Base-by-base conservation (phyloP, 2,113 vertebrate genomes). In the Lophura nycthemera region DNA sequence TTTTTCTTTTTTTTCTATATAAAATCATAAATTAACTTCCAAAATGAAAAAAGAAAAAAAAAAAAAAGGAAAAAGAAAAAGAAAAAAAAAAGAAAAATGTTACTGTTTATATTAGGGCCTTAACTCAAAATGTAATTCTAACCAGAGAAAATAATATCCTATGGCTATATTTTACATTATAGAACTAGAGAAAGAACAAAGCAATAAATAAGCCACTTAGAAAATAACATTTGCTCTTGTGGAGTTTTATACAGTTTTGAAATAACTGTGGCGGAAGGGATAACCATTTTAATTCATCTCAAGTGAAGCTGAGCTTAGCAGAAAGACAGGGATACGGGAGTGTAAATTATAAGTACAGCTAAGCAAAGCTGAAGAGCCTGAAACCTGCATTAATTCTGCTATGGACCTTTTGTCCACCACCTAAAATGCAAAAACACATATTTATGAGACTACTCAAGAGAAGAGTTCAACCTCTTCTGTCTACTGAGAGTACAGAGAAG, bases 51-150 rank as follows among this genome's bases (percentile, higher is more conserved):
- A 25, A 22, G 4, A 5, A 19, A 22, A 32, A 17, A 14, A 8
- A 19, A 47, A 32, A 36, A 22, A 7, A n/a, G 10, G 7, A 57
- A 32, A 4, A 12, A 22, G 9, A 4, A 18, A n/a, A n/a, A n/a
- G n/a, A n/a, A n/a, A n/a, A n/a, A n/a, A n/a, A n/a, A n/a, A 19
- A 32, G 2, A 36, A 20, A 17, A 25, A 6, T 0, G 0, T 4
- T 24, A 48, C 71, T 86, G 45, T 12, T 70, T 57, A 13, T 75
- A 66, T 38, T 9, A 74, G 89, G 48, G 4, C 3, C 10, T 64
- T 64, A 36, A 82, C 3, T 56, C 9, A 50, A 81, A 54, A 64
- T 12, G 32, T 21, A 74, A 50, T 18, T 71, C 13, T 82, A 77
- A 67, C 5, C 27, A 59, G 34, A 60, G 6, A 5, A 83, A 88